These are phyloP conservation scores for Artemia sp. DNA, from an alignment of 2,888 invertebrate genomes.

Conservation along the genomic window DNA sequence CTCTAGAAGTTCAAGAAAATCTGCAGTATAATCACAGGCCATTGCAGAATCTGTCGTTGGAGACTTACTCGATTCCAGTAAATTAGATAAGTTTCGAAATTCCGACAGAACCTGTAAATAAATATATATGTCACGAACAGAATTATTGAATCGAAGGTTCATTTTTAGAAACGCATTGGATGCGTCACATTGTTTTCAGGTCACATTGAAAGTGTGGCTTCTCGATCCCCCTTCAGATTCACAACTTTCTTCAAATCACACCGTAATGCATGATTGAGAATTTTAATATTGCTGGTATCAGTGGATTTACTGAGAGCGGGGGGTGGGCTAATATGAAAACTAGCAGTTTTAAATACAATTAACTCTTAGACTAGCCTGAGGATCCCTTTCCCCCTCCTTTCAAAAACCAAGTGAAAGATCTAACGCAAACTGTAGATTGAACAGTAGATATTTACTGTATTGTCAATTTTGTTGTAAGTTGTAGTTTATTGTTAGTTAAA, in stretches of 20 bases:
- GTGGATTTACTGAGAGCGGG: too few species aligned
- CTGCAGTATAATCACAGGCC: constrained; percentile 3
- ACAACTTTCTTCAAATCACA: too few species aligned
- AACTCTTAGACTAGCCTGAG: not conserved
- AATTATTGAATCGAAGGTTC: too few species aligned
- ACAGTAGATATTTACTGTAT: not conserved
- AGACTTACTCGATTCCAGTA: not conserved
- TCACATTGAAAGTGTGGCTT: too few species aligned
- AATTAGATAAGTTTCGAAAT: not conserved
- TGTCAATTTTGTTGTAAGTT: not conserved
- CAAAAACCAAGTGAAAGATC: not conserved
- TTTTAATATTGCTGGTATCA: too few species aligned
- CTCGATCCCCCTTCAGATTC: too few species aligned
- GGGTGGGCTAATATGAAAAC: too few species aligned
- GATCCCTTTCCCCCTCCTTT: not conserved
- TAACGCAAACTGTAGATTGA: not conserved
- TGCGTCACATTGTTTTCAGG: too few species aligned
- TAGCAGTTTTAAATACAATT: too few species aligned
- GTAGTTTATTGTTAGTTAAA: not conserved
- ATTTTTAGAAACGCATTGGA: too few species aligned
- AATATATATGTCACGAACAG: not conserved
- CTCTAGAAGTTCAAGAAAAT: constrained; percentile 3
- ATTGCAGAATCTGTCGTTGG: constrained; percentile 8
- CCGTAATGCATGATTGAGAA: too few species aligned
- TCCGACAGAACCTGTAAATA: not conserved